Evolutionary conservation across 1,140 invertebrate species (phyloP).

Genomic region (Archegozetes longisetosus): DNA sequence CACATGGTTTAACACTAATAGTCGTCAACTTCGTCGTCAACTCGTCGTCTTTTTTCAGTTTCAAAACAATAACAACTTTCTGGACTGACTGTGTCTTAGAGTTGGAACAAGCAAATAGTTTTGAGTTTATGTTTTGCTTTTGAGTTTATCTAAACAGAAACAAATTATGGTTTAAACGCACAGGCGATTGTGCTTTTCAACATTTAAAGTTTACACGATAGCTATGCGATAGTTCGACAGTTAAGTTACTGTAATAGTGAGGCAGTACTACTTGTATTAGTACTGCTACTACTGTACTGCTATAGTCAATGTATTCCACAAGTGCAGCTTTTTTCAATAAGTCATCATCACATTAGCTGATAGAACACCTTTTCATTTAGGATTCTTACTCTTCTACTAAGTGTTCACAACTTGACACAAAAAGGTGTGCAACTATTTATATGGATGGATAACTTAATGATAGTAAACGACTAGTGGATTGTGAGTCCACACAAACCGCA

Average conservation of each 20-base stretch:
- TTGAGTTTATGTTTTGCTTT: too few relatives aligned
- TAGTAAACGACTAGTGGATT: background rate
- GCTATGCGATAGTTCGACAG: background rate
- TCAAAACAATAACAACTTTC: too few relatives aligned
- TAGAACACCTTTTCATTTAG: too few relatives aligned
- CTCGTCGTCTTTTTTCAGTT: too few relatives aligned
- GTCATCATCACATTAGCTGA: too few relatives aligned
- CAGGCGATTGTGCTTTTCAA: too few relatives aligned
- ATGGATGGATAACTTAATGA: background rate
- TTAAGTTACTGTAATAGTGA: background rate
- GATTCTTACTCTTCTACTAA: too few relatives aligned
- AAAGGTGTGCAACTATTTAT: background rate
- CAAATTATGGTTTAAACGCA: too few relatives aligned
- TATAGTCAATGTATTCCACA: background rate
- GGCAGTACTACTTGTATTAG: background rate
- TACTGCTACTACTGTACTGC: background rate
- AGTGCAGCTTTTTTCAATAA: background rate
- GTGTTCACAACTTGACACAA: background rate
- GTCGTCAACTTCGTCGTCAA: too few relatives aligned
- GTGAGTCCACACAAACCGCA: background rate
- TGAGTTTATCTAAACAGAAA: too few relatives aligned
- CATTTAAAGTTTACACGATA: background rate
- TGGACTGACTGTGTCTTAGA: too few relatives aligned
- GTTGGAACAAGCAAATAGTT: too few relatives aligned
- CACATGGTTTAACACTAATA: background rate